Evolutionary conservation across 1,140 invertebrate genomes (phyloP).

Genomic region (Cyclargus thomasi): DNA sequence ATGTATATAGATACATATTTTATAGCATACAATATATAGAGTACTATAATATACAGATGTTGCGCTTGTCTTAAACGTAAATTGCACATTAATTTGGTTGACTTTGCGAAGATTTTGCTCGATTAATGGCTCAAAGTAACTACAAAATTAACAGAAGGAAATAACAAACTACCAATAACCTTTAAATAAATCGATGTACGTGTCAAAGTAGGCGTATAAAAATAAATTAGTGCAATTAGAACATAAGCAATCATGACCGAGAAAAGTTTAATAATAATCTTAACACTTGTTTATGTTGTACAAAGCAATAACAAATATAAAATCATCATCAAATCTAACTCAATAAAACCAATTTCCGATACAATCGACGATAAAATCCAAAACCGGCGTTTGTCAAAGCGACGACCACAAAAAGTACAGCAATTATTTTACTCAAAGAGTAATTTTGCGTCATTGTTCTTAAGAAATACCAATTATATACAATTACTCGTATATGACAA

Average conservation of each 20-base stretch:
- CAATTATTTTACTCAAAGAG: conserved; percentile 69
- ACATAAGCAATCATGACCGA: neutral
- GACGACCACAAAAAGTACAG: conserved; percentile 47
- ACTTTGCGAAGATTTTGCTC: too few species aligned
- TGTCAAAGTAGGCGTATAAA: too few species aligned
- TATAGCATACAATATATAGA: too few species aligned
- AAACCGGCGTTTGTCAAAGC: conserved; percentile 61
- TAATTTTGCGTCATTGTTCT: conserved; percentile 73
- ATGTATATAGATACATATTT: too few species aligned
- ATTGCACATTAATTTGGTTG: too few species aligned
- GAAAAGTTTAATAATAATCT: neutral
- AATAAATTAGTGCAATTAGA: neutral
- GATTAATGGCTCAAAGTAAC: too few species aligned
- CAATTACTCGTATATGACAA: conserved; percentile 72
- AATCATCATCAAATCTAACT: too few species aligned
- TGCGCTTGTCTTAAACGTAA: too few species aligned
- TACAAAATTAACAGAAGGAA: too few species aligned
- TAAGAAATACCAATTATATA: conserved; percentile 73
- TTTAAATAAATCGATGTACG: too few species aligned
- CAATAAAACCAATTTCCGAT: conserved; percentile 16
- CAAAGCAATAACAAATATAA: neutral
- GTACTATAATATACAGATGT: too few species aligned
- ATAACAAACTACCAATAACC: too few species aligned
- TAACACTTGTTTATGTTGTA: neutral
- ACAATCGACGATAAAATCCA: conserved; percentile 50